Evolutionary conservation across 2,113 vertebrate species (phyloP), one percentile per base, ranked within the genome.

Genomic region (Narcine bancroftii): DNA sequence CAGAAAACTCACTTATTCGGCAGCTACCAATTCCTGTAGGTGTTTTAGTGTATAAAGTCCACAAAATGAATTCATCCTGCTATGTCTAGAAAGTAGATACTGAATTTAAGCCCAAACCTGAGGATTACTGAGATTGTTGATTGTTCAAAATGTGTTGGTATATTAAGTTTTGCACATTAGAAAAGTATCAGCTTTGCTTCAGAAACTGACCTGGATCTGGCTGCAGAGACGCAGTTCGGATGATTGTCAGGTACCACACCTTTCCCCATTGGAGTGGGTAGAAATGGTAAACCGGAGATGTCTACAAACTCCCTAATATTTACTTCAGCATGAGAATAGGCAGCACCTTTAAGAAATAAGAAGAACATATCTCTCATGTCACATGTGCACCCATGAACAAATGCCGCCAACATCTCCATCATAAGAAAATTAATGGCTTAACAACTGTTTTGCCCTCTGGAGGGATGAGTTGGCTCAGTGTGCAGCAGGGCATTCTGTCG

Each of bases 231-330:
- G 94, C 98, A 99, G 92, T 97, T 96, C 56, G 96, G 96, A 94
- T 99, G 99, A 93, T 97, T 95, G 94, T 99, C 99, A 47, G 98
- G 97, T 92, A 99, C 95, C 83, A 98, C 97, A 45, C 99, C 99
- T 94, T 99, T 99, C 19, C 97, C 99, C 99, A 99, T 99, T 2
- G 99, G 99, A 0, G 99, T 99, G 93, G 98, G 97, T 93, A 99
- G 95, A 95, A 99, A 99, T 1, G 98, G 99, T 92, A 99, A 66
- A 2, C 96, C 95, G 92, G 94, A 97, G 0, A 93, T 93, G 69
- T 98, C 96, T 93, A 99, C 97, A 95, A 99, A 92, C 92, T 96
- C 96, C 92, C 94, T 94, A 93, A 99, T 93, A 93, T 92, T 96
- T 17, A 93, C 92, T 94, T 99, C 99, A 73, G 98, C 98, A 83